Evolutionary conservation across 2,888 invertebrate species (phyloP).

Genomic region (Pachymerium ferrugineum): DNA sequence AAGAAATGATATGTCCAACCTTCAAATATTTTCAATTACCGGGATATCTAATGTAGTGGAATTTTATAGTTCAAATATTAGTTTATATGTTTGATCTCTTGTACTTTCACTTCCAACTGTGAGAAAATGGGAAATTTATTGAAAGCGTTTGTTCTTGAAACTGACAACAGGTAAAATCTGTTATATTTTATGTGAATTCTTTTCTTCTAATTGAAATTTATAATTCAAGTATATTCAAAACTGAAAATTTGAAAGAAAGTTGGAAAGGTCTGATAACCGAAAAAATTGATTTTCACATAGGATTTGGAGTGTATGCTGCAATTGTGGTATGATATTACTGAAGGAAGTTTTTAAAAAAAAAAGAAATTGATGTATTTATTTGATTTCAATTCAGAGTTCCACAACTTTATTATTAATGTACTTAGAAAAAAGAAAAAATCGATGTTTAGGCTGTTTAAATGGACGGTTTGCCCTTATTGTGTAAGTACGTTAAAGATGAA

Average conservation of each 20-base stretch:
- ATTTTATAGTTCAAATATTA: no score
- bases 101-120: no score
- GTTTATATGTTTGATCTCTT: no score
- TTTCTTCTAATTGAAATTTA: no score
- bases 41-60: no score
- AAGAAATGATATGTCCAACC: no score
- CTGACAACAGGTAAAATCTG: not conserved
- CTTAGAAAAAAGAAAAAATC: not conserved
- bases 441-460: not conserved
- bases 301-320: not conserved
- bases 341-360: not conserved
- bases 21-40: no score
- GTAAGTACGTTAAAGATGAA: no score
- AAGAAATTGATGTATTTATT: not conserved
- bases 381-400: not conserved
- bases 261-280: not conserved
- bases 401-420: not conserved
- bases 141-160: not conserved
- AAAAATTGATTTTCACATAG: not conserved
- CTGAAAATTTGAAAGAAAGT: not conserved
- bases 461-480: not conserved
- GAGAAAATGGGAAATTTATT: slow-evolving; percentile 5
- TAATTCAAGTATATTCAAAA: no score
- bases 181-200: no score
- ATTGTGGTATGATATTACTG: not conserved